Evolutionary conservation across 2,797 vertebrate species (phyloP), one percentile per base, ranked within the genome.

Genomic region (Mico argentatus): DNA sequence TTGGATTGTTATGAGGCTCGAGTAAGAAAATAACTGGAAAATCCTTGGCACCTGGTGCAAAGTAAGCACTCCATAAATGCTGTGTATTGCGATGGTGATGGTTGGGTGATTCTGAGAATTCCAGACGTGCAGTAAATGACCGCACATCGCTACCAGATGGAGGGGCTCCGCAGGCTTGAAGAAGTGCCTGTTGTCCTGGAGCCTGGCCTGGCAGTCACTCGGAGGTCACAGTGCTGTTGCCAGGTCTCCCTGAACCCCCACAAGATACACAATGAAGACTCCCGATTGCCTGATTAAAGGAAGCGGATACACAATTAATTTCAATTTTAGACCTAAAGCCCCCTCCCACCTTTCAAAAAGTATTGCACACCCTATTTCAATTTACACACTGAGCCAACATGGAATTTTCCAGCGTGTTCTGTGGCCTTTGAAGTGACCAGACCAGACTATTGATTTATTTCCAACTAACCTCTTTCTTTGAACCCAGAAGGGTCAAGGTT

Each of bases 401-500:
- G 98, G 98, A 98, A 98, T 98, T 98, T 98, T 98, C 98, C 97
- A 98, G 97, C 44, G n/a, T 97, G 85, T 98, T 97, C 97, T 77
- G 95, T 91, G 95, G 96, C 80, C 98, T 99, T 99, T 99, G 98
- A 99, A 98, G 98, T 98, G 98, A 98, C 98, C 98, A 97, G 98
- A 97, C 96, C 98, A 96, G 98, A 97, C 98, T 96, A 97, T 96
- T 99, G 98, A 99, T 98, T 99, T 99, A 99, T 99, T 98, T 98
- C 98, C 97, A 97, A 55, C 98, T 97, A 98, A 97, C 98, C 98
- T 98, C 98, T 98, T 97, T 98, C 98, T 99, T 99, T 99, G 98
- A 99, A 98, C 98, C 98, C 97, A 82, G n/a, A 98, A 98, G 76
- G 98, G 98, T 98, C 98, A 98, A 98, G 98, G 98, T 98, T 99